Percentiles rank a stretch among this genome's conserved stretches.
Evolutionary conservation across 2,113 vertebrate genomes (phyloP).

Genomic region (Piprites chloris): DNA sequence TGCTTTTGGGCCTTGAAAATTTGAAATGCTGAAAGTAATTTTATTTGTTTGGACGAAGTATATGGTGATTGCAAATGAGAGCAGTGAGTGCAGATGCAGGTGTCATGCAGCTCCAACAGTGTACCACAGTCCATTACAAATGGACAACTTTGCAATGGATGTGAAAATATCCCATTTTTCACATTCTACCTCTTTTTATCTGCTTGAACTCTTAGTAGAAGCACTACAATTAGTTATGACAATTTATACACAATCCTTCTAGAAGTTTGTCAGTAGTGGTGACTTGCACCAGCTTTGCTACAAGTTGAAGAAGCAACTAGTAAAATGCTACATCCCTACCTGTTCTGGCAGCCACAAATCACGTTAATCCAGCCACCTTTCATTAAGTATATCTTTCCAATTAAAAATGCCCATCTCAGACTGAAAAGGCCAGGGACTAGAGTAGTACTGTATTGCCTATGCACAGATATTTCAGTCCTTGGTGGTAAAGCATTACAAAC

Average conservation of each 20-base stretch:
- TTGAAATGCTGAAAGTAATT: neutral
- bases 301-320: neutral
- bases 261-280: neutral
- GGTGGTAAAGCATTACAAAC: neutral
- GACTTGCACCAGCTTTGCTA: neutral
- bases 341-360: neutral
- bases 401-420: neutral
- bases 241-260: neutral
- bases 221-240: neutral
- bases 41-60: neutral
- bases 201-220: neutral
- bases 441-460: neutral
- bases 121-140: neutral
- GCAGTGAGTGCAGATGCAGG: neutral
- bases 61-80: neutral
- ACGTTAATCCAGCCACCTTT: neutral
- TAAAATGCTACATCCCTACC: neutral
- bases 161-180: neutral
- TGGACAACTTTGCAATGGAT: neutral
- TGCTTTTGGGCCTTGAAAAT: neutral
- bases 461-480: neutral
- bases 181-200: neutral
- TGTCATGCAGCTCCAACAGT: neutral
- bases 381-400: neutral
- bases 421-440: neutral